Conservation (phyloP, 2,113 vertebrate genomes). For the Collichthys lucidus region DNA sequence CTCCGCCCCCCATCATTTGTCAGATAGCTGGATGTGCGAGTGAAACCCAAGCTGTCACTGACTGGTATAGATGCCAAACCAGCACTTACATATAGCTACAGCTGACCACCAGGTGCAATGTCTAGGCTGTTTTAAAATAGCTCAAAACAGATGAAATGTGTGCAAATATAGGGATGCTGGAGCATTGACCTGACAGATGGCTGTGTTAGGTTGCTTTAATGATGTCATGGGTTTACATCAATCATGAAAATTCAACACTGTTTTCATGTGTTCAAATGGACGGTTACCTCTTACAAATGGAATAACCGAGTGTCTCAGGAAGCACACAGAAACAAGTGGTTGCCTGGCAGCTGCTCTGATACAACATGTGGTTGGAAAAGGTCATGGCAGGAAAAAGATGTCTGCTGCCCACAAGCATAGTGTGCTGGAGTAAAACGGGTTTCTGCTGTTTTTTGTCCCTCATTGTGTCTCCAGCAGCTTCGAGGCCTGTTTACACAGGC, state of each 20-base stretch:
- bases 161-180: background rate
- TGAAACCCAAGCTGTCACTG: background rate
- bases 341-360: slow-evolving; percentile 33
- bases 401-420: slow-evolving; percentile 15
- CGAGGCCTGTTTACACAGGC: background rate
- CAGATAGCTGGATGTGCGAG: no score
- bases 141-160: background rate
- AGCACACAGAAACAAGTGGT: background rate
- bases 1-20: no score
- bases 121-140: no score
- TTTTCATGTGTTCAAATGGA: background rate
- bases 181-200: background rate
- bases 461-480: background rate
- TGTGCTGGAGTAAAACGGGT: background rate
- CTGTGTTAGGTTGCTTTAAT: background rate
- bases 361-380: slow-evolving; percentile 26
- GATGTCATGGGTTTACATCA: background rate
- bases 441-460: background rate
- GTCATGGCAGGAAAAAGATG: slow-evolving; percentile 30
- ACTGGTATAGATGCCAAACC: background rate
- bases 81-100: background rate
- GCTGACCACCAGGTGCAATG: background rate
- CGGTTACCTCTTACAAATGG: background rate
- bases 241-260: background rate
- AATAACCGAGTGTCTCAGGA: background rate